Evolutionary conservation across 2,113 vertebrate genomes (phyloP), one percentile per base, ranked within the genome.

Genomic region (Psettodes erumei): DNA sequence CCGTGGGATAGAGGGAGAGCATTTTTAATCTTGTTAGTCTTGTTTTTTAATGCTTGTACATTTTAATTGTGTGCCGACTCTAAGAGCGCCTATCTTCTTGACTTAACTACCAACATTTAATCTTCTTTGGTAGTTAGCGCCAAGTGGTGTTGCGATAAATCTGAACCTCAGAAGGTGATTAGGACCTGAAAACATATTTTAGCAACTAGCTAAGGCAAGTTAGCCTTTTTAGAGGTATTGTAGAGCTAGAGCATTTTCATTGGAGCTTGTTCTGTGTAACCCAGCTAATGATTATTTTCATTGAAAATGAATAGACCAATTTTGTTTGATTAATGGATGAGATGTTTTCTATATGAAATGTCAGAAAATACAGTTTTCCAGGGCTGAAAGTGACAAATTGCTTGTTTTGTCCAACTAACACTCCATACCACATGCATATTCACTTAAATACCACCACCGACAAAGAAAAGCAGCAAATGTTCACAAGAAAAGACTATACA

Each of bases 101-200:
- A 79, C 51, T 71, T 4, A 79, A 51, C 21, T 67, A 18, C 47
- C 33, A 8, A 3, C 28, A 48, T 23, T 38, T 65, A 9, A 59
- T 48, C 25, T 25, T 21, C n/a, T 38, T 56, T 30, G 47, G 13
- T 6, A 28, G 37, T n/a, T 51, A 55, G 35, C 2, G 27, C n/a
- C 15, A 11, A 32, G 8, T 27, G 30, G 37, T 2, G 6, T 55
- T 47, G 11, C 51, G 25, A 76, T 55, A 15, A 53, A 66, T 47
- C 38, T 18, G 27, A n/a, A 16, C 9, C 9, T 53, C 37, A 53
- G 21, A 1, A 23, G 28, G 54, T 47, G 60, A 64, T 60, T 60
- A 27, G 25, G 16, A 19, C 11, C 23, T 3, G 40, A 37, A 12
- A 8, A 33, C 37, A 62, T 21, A 45, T 64, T 54, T 37, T 8